Evolutionary conservation across 2,113 vertebrate genomes (phyloP), one percentile per base, ranked within the genome.

Genomic region (Protobothrops flavoviridis): DNA sequence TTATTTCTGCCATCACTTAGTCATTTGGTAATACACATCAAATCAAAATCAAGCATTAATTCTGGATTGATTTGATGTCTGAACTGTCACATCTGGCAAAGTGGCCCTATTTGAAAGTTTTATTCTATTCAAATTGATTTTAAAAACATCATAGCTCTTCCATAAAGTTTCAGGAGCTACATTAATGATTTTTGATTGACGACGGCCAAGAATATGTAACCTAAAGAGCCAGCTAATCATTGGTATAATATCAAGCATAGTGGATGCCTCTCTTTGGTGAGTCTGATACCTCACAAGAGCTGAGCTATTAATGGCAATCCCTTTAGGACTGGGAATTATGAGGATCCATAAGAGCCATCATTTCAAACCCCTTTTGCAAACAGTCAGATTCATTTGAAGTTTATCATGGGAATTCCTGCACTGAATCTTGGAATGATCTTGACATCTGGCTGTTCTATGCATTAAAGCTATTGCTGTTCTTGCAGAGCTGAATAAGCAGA

Each of bases 391-490:
- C 92, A 94, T 95, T 94, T 94, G 81, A 89, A 52, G 59, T 45
- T 96, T 89, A 45, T 93, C 43, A 29, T 1, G 0, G 88, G 94
- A 92, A 86, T 91, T 94, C 92, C 55, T 45, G 43, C 23, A 94
- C 94, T 94, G 94, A 94, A 95, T 96, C 90, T 64, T n/a, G 90
- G 93, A 10, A 91, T 96, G 95, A 93, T 96, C 94, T 94, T 97
- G 95, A 95, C 94, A 95, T 95, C 88, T 87, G 93, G 90, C 56
- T 93, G 93, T 81, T 92, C 57, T 7, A 52, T 48, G 33, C 91
- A 91, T 95, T 96, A 96, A 96, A 95, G 94, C 94, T 95, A 93
- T 55, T 94, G 93, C 57, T 94, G 87, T 94, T 96, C 93, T 93
- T 69, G 93, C 85, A 85, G 87, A 95, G 94, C 95, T 94, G 91